phyloP scores from a whole-genome alignment of 2,113 vertebrate genomes.

The Charina bottae region DNA sequence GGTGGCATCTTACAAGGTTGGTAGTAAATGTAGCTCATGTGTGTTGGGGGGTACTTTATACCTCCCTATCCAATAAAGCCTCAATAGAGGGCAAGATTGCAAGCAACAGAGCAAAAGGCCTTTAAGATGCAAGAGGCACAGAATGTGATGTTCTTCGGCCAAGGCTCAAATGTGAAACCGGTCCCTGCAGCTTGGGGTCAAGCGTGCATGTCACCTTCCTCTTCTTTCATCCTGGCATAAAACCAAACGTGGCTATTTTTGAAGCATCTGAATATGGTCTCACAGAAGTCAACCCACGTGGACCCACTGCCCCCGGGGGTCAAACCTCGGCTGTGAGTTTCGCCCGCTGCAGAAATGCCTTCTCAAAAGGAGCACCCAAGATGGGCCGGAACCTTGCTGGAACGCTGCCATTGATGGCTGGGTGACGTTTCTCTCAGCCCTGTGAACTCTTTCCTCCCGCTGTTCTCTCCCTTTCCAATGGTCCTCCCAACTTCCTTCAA shows the following conservation, averaged over 20 bases:
- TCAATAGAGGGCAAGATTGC: too few species aligned
- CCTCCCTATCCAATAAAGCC: not conserved
- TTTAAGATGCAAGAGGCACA: not conserved
- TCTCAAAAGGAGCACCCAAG: not conserved
- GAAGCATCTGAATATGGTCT: not conserved
- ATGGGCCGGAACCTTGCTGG: not conserved
- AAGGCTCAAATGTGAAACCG: not conserved
- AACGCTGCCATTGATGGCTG: not conserved
- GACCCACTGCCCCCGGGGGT: not conserved
- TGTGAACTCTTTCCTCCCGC: not conserved
- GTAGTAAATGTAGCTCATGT: not conserved
- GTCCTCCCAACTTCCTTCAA: not conserved
- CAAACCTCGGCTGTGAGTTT: not conserved
- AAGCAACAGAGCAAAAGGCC: not conserved
- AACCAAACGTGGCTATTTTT: not conserved
- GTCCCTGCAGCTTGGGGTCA: not conserved
- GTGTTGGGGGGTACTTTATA: not conserved
- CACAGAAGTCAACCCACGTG: not conserved
- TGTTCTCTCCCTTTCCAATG: not conserved
- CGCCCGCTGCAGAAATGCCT: not conserved
- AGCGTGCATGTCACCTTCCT: not conserved
- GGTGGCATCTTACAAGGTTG: not conserved
- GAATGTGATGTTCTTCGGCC: not conserved
- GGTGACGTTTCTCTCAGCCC: conserved; percentile 1
- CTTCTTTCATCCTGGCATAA: not conserved